phyloP scores from a whole-genome alignment of 2,888 invertebrate species.

The Lasius platythorax region DNA sequence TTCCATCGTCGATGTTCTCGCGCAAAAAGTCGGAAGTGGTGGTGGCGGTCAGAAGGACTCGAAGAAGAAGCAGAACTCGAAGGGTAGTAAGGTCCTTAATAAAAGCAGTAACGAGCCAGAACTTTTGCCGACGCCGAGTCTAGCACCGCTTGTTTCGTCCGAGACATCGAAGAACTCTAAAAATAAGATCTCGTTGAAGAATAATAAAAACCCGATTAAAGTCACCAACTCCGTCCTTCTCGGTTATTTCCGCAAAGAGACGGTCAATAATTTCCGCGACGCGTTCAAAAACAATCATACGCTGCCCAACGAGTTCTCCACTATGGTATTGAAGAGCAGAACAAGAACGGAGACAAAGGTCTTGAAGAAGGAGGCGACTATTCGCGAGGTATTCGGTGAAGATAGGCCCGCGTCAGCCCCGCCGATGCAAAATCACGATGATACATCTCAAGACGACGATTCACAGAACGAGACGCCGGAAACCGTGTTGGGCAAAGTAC shows the following conservation, averaged over 20 bases:
- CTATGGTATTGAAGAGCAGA: conserved; percentile 91
- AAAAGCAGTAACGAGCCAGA: conserved; percentile 88
- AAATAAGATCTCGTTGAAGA: conserved; percentile 79
- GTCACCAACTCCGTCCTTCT: conserved; percentile 88
- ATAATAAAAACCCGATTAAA: conserved; percentile 79
- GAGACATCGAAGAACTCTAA: conserved; percentile 69
- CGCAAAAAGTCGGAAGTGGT: conserved; percentile 89
- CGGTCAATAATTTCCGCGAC: conserved; percentile 89
- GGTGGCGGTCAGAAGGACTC: conserved; percentile 86
- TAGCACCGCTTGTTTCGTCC: conserved; percentile 80
- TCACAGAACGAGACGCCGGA: conserved; percentile 81
- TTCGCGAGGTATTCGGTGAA: conserved; percentile 93
- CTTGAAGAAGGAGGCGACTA: conserved; percentile 91
- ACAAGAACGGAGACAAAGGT: conserved; percentile 92
- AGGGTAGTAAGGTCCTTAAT: conserved; percentile 87
- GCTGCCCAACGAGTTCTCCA: conserved; percentile 88
- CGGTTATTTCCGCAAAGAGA: conserved; percentile 90
- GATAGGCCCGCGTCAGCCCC: conserved; percentile 94
- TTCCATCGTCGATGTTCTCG: conserved; percentile 90
- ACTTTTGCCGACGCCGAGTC: conserved; percentile 89
- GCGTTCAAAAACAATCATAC: conserved; percentile 90
- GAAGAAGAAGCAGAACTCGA: conserved; percentile 83
- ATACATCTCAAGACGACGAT: conserved; percentile 83
- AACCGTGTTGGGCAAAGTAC: conserved; percentile 67
- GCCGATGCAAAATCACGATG: conserved; percentile 88